Conservation (phyloP, 2,888 invertebrate genomes). For the Odontothrips loti region DNA sequence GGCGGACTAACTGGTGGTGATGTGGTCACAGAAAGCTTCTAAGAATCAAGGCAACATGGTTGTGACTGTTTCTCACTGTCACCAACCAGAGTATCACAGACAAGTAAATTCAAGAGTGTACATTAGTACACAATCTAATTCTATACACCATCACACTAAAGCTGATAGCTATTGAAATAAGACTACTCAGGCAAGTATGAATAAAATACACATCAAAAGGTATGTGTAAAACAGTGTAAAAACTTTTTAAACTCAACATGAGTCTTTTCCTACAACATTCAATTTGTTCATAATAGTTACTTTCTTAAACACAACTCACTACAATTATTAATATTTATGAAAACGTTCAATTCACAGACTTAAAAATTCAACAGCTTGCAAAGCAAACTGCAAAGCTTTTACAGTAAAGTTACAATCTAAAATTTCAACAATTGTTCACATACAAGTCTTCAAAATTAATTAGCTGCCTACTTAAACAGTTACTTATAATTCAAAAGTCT, state of each 20-base stretch:
- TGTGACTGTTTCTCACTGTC: background rate
- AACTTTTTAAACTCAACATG: background rate
- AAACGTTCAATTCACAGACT: background rate
- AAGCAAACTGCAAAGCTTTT: too few species aligned
- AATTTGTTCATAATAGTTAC: background rate
- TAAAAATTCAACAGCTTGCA: background rate
- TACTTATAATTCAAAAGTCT: background rate
- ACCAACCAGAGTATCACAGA: constrained; percentile 24
- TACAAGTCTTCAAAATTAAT: too few species aligned
- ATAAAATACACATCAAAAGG: too few species aligned
- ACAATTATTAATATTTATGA: background rate
- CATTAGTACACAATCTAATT: background rate
- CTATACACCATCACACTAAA: background rate
- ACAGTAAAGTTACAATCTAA: too few species aligned
- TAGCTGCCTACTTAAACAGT: background rate
- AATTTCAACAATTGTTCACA: too few species aligned
- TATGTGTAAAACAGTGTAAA: too few species aligned
- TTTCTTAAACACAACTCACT: background rate
- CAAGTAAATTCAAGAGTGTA: constrained; percentile 1
- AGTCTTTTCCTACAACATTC: background rate
- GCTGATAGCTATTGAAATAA: too few species aligned
- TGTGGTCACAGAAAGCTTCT: background rate
- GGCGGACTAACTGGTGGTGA: constrained; percentile 12
- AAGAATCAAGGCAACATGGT: background rate
- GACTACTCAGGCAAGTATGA: too few species aligned